A percentile compares a stretch with the other conserved stretches of the same genome.
These are phyloP conservation scores for Glyptemys insculpta DNA, from an alignment of 2,797 vertebrate genomes.

Conservation along the genomic window DNA sequence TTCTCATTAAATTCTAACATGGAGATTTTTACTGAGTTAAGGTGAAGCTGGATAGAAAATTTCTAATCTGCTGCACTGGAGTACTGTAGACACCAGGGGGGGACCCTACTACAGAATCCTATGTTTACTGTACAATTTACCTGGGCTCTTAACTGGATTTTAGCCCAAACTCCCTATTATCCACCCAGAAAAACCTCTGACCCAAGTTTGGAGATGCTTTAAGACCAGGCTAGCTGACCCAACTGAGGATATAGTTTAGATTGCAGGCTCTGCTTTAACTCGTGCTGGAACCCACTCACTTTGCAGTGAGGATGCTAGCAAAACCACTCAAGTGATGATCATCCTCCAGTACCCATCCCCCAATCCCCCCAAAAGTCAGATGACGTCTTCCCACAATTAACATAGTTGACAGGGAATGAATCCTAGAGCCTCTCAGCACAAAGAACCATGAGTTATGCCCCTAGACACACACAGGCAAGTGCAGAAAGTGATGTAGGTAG, in stretches of 20 bases:
- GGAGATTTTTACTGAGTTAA: background rate
- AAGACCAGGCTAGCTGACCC: no score
- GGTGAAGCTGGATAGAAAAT: background rate
- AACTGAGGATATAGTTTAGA: no score
- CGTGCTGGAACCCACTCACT: no score
- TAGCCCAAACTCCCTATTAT: no score
- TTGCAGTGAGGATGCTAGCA: no score
- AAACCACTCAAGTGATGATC: no score
- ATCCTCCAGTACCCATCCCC: no score
- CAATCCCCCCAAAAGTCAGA: background rate
- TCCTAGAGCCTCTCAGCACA: background rate
- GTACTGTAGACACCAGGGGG: constrained; percentile 58
- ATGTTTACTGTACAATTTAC: no score
- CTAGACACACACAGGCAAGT: background rate
- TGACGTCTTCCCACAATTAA: background rate
- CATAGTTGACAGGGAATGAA: background rate
- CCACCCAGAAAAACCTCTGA: no score
- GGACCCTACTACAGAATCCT: constrained; percentile 21
- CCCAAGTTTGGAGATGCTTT: no score
- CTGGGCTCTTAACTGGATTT: no score
- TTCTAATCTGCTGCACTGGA: constrained; percentile 16
- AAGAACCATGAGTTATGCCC: background rate
- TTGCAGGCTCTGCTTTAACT: no score
- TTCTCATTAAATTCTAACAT: rapidly evolving
- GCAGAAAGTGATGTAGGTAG: background rate